Percentiles rank a stretch among this genome's conserved stretches.
phyloP scores from a whole-genome alignment of 2,113 vertebrate genomes.

The Calyptomena viridis region DNA sequence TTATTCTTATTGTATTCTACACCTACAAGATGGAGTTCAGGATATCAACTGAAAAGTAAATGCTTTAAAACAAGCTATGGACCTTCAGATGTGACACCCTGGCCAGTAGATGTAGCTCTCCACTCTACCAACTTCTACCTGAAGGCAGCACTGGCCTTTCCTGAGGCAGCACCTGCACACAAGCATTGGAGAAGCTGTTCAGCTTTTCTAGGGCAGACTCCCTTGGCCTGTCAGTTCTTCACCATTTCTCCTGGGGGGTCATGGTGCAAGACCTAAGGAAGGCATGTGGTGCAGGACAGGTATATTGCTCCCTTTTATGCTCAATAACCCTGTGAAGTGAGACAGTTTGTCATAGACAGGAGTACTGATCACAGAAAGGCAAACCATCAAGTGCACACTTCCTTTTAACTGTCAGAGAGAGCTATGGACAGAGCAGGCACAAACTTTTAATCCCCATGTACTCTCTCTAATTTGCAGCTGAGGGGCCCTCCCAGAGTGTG shows the following conservation, averaged over 20 bases:
- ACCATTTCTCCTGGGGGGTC: background rate
- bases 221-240: background rate
- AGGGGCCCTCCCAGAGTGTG: background rate
- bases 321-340: background rate
- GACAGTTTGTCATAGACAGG: background rate
- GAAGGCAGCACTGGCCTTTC: background rate
- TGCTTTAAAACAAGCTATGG: background rate
- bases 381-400: background rate
- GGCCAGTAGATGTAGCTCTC: background rate
- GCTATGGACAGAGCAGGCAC: background rate
- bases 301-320: background rate
- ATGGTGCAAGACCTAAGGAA: background rate
- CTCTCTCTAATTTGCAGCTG: background rate
- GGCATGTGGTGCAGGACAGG: rapidly evolving
- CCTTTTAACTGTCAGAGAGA: background rate
- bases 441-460: background rate
- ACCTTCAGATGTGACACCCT: background rate
- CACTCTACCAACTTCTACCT: background rate
- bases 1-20: background rate
- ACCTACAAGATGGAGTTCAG: background rate
- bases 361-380: background rate
- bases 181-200: background rate
- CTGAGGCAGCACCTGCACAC: background rate
- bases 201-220: background rate
- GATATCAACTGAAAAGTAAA: background rate